These are phyloP conservation scores for Electrophaes corylata DNA, from an alignment of 2,888 invertebrate species.

Conservation along the genomic window DNA sequence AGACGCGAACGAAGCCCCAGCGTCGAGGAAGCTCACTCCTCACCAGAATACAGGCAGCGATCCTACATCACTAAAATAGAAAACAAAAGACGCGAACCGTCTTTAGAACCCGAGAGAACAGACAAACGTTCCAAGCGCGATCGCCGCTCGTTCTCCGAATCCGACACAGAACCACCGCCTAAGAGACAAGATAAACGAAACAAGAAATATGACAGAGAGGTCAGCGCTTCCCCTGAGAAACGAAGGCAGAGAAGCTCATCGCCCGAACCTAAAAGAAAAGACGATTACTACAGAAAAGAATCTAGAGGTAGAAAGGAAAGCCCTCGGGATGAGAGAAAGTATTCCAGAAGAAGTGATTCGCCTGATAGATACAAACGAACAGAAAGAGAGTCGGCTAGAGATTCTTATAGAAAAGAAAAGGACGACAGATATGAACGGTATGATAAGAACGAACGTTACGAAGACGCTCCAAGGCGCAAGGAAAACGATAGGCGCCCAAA, in stretches of 20 bases:
- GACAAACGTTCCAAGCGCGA: slow-evolving; percentile 60
- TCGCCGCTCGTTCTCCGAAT: slow-evolving; percentile 55
- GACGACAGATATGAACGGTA: slow-evolving; percentile 47
- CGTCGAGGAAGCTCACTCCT: slow-evolving; percentile 50
- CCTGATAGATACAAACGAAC: slow-evolving; percentile 49
- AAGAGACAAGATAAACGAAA: slow-evolving; percentile 54
- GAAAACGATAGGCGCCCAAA: slow-evolving; percentile 45
- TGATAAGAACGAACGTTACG: slow-evolving; percentile 51
- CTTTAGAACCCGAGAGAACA: slow-evolving; percentile 53
- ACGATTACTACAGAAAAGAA: slow-evolving; percentile 53
- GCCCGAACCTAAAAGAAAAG: slow-evolving; percentile 51
- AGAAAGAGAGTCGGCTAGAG: slow-evolving; percentile 48
- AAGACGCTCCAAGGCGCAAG: slow-evolving; percentile 46
- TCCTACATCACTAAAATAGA: slow-evolving; percentile 69
- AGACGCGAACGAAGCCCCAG: slow-evolving; percentile 62
- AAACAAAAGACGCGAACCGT: slow-evolving; percentile 57
- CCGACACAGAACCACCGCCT: slow-evolving; percentile 54
- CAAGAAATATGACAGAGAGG: slow-evolving; percentile 55
- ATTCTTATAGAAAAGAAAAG: slow-evolving; percentile 47
- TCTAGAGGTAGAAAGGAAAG: slow-evolving; percentile 51
- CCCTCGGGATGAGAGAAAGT: slow-evolving; percentile 52
- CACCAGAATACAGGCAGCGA: slow-evolving; percentile 60
- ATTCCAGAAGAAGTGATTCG: slow-evolving; percentile 44
- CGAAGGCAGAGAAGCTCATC: slow-evolving; percentile 63
- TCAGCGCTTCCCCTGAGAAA: slow-evolving; percentile 66